Conservation (phyloP, 2,113 vertebrate species). For the Morone saxatilis region DNA sequence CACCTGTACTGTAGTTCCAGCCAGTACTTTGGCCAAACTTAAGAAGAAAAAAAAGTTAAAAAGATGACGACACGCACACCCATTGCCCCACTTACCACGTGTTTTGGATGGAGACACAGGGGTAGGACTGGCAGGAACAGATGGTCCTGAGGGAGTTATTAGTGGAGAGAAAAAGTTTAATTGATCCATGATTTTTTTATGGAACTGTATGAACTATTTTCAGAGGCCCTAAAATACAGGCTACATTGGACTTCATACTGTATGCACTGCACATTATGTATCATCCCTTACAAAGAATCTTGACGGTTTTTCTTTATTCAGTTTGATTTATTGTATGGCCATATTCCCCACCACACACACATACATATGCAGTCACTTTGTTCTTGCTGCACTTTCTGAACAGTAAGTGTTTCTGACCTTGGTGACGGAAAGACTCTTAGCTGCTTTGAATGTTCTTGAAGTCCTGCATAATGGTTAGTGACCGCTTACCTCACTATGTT, state of each 20-base stretch:
- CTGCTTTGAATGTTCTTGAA: conserved; percentile 41
- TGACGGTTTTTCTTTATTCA: neutral
- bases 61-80: neutral
- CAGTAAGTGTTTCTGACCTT: conserved; percentile 49
- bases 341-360: neutral
- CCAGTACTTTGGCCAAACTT: neutral
- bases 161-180: neutral
- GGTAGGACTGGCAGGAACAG: neutral
- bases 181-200: neutral
- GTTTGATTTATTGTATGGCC: neutral
- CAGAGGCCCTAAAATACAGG: conserved; percentile 1
- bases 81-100: neutral
- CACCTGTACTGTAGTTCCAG: neutral
- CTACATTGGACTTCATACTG: neutral
- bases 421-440: conserved; percentile 43
- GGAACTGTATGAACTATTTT: conserved; percentile 17
- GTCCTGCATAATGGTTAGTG: conserved; percentile 42
- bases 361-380: neutral
- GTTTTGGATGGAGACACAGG: conserved; percentile 10
- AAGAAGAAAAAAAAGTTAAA: neutral
- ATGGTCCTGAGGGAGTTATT: conserved; percentile 12
- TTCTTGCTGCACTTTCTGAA: conserved; percentile 1
- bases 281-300: neutral
- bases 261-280: neutral
- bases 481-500: conserved; percentile 6